Evolutionary conservation across 2,888 invertebrate genomes (phyloP).

Genomic region (Andrena praecox): DNA sequence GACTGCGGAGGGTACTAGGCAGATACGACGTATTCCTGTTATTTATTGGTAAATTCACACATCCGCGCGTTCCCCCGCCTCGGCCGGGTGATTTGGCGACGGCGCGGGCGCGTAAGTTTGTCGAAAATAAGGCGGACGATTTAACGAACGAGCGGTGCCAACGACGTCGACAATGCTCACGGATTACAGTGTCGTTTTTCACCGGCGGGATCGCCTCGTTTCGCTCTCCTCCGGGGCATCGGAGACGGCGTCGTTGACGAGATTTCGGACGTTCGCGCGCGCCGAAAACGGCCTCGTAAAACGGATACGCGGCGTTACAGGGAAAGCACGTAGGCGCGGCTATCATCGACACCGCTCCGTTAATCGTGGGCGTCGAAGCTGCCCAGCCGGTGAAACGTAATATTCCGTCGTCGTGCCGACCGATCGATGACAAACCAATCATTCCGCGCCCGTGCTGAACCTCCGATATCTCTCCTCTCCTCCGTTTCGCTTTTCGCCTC

Average conservation of each 20-base stretch:
- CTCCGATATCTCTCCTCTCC: neutral
- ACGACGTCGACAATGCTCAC: constrained; percentile 59
- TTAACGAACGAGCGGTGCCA: constrained; percentile 58
- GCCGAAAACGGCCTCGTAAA: constrained; percentile 69
- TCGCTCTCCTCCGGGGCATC: constrained; percentile 32
- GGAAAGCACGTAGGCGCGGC: constrained; percentile 63
- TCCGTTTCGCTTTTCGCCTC: neutral
- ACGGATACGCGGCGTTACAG: constrained; percentile 60
- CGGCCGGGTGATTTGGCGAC: neutral
- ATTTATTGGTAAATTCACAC: constrained; percentile 54
- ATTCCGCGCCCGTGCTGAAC: constrained; percentile 51
- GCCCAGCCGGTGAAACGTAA: constrained; percentile 56
- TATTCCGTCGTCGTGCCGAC: constrained; percentile 52
- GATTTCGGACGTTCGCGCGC: constrained; percentile 62
- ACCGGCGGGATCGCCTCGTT: constrained; percentile 52
- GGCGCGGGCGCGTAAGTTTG: constrained; percentile 16
- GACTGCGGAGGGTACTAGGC: neutral
- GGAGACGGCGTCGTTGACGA: constrained; percentile 62
- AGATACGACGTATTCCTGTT: constrained; percentile 7
- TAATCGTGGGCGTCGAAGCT: constrained; percentile 71
- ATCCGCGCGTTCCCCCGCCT: constrained; percentile 25
- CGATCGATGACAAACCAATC: constrained; percentile 81
- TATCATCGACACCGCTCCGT: constrained; percentile 66
- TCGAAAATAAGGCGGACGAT: constrained; percentile 43
- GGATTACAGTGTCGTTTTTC: constrained; percentile 67